Base-by-base conservation (phyloP, 2,113 vertebrate genomes). In the Tragulus kanchil region DNA sequence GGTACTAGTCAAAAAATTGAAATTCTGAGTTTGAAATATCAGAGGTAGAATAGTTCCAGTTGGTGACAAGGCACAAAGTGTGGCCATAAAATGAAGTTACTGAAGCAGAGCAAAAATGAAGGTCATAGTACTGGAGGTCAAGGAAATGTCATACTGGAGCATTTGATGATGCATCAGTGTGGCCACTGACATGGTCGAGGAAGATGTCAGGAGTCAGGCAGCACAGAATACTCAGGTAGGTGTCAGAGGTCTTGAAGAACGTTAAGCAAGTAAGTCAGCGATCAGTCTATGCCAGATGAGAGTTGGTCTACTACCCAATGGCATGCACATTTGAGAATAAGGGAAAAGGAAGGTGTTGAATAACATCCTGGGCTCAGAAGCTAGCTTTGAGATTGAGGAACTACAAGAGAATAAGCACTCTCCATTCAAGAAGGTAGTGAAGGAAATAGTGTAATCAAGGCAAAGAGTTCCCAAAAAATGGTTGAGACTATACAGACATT, bases 31-130 rank as follows among this genome's bases (percentile, higher is more conserved):
- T 26, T 78, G 67, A 81, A 96, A 77, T 77, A 89, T 85, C 81
- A 94, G 28, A 95, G 79, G 83, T 56, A 96, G 26, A 92, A 93
- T 13, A 94, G 58, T 71, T 93, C n/a, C 62, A 94, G 73, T 26
- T 91, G 73, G 61, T 91, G 50, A 89, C 59, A 92, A 77, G 89
- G 45, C 86, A 83, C 52, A 83, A 77, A 95, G 28, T 73, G 25
- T 78, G 42, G 56, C 50, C 95, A 85, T 48, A 85, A 45, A 65
- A 94, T 92, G 61, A 89, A 45, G 75, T 45, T 85, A 45, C 59
- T 94, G 31, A 65, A 86, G 28, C 54, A 71, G 65, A 85, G 26
- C 56, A 26, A 94, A 95, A 90, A 86, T 82, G 56, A 91, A 85
- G 42, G 48, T 82, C 48, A 86, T 59, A 64, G 73, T 79, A 61